Base-by-base conservation (phyloP, 2,797 vertebrate genomes). In the Vireo griseus region DNA sequence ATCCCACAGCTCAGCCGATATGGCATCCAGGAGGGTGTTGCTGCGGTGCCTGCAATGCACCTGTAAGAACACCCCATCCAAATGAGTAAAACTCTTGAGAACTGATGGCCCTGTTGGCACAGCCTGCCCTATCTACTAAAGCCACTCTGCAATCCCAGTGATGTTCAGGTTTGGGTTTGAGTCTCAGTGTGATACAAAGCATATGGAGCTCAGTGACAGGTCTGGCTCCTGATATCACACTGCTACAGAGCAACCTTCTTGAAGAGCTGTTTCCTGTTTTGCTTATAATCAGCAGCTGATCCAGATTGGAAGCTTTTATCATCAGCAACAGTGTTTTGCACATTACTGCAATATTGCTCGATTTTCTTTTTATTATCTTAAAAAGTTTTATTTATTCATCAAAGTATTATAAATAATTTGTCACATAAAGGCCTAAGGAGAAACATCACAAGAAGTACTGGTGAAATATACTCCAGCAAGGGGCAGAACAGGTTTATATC, bases 1-100 rank as follows among this genome's bases (percentile, higher is more conserved):
- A 42, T 22, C 35, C 42, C 35, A 55, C 26, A 90, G n/a, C 26
- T 80, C 52, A 80, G 72, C 16, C 11, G 6, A 13, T 54, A 2
- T 15, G 25, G n/a, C 3, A 0, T 51, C 26, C 54, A 68, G 17
- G 50, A 39, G 24, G 15, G 13, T 2, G 0, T 15, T 9, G 2
- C 7, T 73, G n/a, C 42, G 52, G 18, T 59, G 29, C 73, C n/a
- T 89, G 78, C 91, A 73, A 67, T 59, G 26, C 39, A 78, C 21
- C 33, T 37, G 3, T 44, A 59, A 71, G 63, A 65, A 51, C 15
- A n/a, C 10, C 13, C 21, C 29, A 5, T 10, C 21, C 14, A 20
- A 42, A 50, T 7, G 11, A n/a, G 28, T 40, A 66, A 69, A 78
- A 47, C 71, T 20, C 47, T 35, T 40, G 26, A 67, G 52, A 73